Evolutionary conservation across 1,140 invertebrate species (phyloP).

Genomic region (Lucilia cuprina): DNA sequence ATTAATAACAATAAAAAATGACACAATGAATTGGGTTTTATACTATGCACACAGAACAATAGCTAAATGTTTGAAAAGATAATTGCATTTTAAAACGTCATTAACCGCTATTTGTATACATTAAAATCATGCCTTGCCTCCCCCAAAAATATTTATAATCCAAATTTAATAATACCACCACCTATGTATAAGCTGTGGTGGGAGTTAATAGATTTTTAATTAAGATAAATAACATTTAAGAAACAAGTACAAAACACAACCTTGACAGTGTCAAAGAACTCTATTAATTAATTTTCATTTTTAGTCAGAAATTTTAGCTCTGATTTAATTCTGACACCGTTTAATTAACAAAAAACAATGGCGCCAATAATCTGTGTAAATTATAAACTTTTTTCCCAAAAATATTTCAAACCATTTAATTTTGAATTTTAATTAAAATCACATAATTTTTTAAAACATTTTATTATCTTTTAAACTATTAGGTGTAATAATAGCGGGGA

Average conservation of each 20-base stretch:
- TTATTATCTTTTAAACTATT: not conserved
- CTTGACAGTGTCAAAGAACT: not conserved
- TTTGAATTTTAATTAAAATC: not conserved
- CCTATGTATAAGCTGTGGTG: not conserved
- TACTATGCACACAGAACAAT: not conserved
- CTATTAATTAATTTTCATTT: not conserved
- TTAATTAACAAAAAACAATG: not conserved
- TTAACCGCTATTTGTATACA: not conserved
- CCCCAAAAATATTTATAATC: too few relatives aligned
- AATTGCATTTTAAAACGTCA: not conserved
- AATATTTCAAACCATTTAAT: not conserved
- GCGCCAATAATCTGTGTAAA: not conserved
- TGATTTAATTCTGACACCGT: not conserved
- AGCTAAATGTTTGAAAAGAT: not conserved
- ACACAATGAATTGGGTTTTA: not conserved
- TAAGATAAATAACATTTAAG: not conserved
- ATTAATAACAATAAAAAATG: not conserved
- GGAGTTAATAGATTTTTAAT: not conserved
- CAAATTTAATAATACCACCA: not conserved
- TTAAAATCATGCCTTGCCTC: too few relatives aligned
- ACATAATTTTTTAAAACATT: not conserved
- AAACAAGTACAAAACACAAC: not conserved
- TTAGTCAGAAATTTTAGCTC: not conserved
- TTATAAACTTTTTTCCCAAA: not conserved
- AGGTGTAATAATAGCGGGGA: not conserved